Conservation (phyloP, 2,113 vertebrate genomes). For the Anolis sagrei region DNA sequence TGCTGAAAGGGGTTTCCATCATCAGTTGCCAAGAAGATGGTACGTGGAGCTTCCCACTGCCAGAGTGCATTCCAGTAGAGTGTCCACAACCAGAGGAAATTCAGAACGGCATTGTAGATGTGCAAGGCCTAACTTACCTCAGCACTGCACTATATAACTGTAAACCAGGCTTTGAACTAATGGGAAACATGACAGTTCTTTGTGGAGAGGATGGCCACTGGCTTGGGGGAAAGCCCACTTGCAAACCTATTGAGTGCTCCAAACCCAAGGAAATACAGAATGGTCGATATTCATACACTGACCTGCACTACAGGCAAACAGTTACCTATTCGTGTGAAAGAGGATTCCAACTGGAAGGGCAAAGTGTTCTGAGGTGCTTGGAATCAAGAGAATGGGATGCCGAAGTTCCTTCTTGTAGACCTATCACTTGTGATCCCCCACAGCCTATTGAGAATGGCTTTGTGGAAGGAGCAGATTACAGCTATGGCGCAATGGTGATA, state of each 20-base stretch:
- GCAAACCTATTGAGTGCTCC: conserved; percentile 89
- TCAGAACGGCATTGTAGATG: conserved; percentile 90
- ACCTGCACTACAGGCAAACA: conserved; percentile 87
- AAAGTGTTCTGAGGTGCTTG: conserved; percentile 83
- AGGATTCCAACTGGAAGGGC: conserved; percentile 89
- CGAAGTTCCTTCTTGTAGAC: conserved; percentile 82
- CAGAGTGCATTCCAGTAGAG: conserved; percentile 92
- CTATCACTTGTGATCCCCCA: conserved; percentile 88
- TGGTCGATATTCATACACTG: conserved; percentile 83
- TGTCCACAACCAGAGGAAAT: conserved; percentile 94
- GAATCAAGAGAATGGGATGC: conserved; percentile 89
- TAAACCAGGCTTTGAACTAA: conserved; percentile 87
- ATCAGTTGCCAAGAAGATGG: conserved; percentile 85
- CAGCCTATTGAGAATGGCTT: conserved; percentile 93
- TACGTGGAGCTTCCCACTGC: conserved; percentile 87
- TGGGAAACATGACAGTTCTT: conserved; percentile 89
- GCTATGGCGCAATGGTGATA: conserved; percentile 94
- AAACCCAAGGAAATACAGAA: conserved; percentile 84
- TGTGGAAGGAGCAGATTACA: conserved; percentile 95
- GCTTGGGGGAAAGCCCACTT: conserved; percentile 90
- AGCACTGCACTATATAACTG: conserved; percentile 95
- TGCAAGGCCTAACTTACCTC: conserved; percentile 96
- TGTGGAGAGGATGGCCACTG: conserved; percentile 94
- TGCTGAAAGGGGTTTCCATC: conserved; percentile 78
- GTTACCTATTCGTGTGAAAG: conserved; percentile 87